Conservation (phyloP, 2,888 invertebrate genomes). For the Microplitis manilae region DNA sequence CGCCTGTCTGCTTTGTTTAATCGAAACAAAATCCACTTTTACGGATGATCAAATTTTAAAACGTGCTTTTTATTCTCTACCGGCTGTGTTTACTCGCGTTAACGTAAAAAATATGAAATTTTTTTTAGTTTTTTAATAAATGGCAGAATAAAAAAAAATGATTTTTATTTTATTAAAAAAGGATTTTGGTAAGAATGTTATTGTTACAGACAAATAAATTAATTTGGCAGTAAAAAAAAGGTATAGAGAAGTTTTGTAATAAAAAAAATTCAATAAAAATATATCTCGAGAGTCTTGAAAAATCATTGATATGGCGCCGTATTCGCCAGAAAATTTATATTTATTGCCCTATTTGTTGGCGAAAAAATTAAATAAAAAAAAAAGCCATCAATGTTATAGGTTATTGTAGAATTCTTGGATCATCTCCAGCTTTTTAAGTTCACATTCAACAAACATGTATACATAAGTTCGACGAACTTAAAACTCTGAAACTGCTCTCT, state of each 20-base stretch:
- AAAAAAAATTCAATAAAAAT: background rate
- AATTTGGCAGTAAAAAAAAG: background rate
- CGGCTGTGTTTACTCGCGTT: background rate
- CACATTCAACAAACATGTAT: conserved; percentile 4
- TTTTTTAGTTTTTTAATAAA: background rate
- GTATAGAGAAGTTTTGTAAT: background rate
- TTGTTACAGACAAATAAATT: background rate
- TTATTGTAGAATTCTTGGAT: conserved; percentile 20
- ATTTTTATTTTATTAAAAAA: background rate
- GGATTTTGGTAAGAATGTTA: background rate
- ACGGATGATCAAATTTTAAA: conserved; percentile 9
- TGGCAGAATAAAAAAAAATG: background rate
- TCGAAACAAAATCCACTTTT: conserved; percentile 9
- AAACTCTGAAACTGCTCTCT: background rate
- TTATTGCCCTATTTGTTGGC: conserved; percentile 15
- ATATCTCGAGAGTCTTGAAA: background rate
- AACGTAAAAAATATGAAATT: background rate
- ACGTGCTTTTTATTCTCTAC: background rate
- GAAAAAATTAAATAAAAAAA: conserved; percentile 7
- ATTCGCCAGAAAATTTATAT: conserved; percentile 18
- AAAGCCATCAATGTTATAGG: conserved; percentile 6
- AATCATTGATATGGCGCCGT: background rate
- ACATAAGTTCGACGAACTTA: conserved; percentile 13
- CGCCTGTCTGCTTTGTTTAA: background rate
- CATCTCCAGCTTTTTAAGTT: conserved; percentile 11